Conservation (phyloP, 2,113 vertebrate genomes). For the Amblyopsis rosae region DNA sequence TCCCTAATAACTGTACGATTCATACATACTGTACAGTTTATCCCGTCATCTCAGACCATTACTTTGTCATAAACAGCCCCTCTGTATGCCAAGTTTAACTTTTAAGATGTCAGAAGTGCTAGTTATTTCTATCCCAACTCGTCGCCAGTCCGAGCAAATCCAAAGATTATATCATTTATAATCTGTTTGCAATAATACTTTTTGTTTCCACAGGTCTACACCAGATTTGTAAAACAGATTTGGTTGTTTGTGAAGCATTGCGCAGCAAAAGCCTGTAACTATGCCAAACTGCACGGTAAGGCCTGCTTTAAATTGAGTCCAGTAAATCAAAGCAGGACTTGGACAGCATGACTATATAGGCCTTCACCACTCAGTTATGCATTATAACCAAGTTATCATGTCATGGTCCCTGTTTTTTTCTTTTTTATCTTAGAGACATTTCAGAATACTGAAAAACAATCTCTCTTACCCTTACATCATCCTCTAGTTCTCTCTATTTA, state of each 20-base stretch:
- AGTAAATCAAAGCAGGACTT: conserved; percentile 11
- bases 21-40: too few species aligned
- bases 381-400: conserved; percentile 2
- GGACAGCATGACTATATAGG: conserved; percentile 2
- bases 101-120: conserved; percentile 17
- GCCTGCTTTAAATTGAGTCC: conserved; percentile 34
- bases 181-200: not conserved
- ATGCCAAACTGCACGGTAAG: conserved; percentile 16
- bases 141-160: conserved; percentile 16
- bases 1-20: not conserved
- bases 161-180: conserved; percentile 10
- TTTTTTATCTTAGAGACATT: conserved; percentile 12
- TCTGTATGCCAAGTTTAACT: conserved; percentile 22
- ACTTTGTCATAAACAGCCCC: conserved; percentile 25
- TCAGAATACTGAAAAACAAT: not conserved
- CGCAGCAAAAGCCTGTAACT: conserved; percentile 5
- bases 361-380: not conserved
- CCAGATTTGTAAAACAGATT: conserved; percentile 30
- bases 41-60: conserved; percentile 10
- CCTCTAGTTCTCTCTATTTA: conserved; percentile 9
- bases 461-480: conserved; percentile 1
- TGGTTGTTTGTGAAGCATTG: conserved; percentile 31
- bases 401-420: conserved; percentile 11
- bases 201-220: not conserved
- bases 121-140: conserved; percentile 22